Base-by-base conservation (phyloP, 2,888 invertebrate genomes). In the Monopis laevigella region DNA sequence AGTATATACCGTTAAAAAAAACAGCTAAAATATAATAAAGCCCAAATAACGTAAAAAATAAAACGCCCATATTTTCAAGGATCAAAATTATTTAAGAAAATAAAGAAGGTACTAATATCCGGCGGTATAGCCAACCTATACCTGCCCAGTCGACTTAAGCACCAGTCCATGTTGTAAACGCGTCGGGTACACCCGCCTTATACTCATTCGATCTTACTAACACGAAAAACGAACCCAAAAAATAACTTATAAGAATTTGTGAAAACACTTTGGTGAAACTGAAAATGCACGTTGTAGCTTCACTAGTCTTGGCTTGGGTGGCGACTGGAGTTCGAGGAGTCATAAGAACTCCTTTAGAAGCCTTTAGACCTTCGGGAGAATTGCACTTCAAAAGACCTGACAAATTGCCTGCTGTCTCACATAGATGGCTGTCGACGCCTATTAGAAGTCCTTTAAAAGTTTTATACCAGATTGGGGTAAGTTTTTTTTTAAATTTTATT, bases 391-490 rank as follows among this genome's bases (percentile, higher is more conserved):
- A 80, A 55, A 65, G 82, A 54, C 75, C 77, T 45, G 82, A 82
- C 52, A 75, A 69, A 49, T 58, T 80, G 47, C 73, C 71, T 14
- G 53, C 71, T 34, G 51, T 70, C 47, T 75, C 72, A 41, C 74
- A 83, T 58, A 82, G 83, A 63, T 82, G 77, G 61, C 73, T 81
- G 56, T 66, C 70, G 58, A 50, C 68, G 51, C 71, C 78, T 51
- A 73, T 80, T 49, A 80, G 75, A 55, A 71, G 68, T 50, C 71
- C 81, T 46, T 78, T 86, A 43, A 85, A 86, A 65, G 83, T 90
- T 51, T 80, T 91, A 45, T 91, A 89, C 65, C 90, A 88, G 72
- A 84, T 84, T 45, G 89, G 89, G 84, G 89, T 89, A 69, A 88
- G 88, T 83, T 50, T n/a, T 39, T 11, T 17, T 10, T 38, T 38